These are phyloP conservation scores for Coturnix japonica DNA, from an alignment of 2,113 vertebrate species.

Conservation along the genomic window DNA sequence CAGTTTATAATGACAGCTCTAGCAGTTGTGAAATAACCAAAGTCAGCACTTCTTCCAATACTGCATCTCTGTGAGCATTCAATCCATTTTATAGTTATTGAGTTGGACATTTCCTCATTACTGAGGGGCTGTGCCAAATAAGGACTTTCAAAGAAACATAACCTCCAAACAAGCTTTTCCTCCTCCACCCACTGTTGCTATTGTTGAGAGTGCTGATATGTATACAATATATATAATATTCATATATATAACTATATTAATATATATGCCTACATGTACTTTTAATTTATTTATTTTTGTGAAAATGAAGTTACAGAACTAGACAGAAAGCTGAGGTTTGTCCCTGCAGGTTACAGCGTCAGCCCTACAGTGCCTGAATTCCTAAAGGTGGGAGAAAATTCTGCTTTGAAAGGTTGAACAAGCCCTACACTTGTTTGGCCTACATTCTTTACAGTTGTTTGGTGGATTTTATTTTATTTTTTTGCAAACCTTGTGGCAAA, in stretches of 20 bases:
- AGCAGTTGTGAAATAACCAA: neutral
- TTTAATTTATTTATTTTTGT: neutral
- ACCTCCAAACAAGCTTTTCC: neutral
- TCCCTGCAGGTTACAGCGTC: neutral
- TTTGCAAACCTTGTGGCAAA: neutral
- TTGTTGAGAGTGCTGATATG: neutral
- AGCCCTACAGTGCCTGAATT: neutral
- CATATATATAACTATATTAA: neutral
- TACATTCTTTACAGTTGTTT: neutral
- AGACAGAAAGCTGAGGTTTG: neutral
- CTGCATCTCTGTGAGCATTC: constrained; percentile 21
- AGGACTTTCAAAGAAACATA: neutral
- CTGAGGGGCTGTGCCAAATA: neutral
- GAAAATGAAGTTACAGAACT: neutral
- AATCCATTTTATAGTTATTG: constrained; percentile 11
- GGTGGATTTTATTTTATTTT: too few species aligned
- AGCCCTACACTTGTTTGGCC: neutral
- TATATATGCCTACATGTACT: neutral
- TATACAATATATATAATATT: neutral
- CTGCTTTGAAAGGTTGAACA: neutral
- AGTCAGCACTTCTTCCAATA: constrained; percentile 48
- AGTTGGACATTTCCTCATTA: constrained; percentile 44
- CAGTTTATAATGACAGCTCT: constrained; percentile 12
- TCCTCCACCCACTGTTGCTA: neutral
- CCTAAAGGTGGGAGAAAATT: neutral